Conservation (phyloP, 2,888 invertebrate species). For the Atrina japonica region DNA sequence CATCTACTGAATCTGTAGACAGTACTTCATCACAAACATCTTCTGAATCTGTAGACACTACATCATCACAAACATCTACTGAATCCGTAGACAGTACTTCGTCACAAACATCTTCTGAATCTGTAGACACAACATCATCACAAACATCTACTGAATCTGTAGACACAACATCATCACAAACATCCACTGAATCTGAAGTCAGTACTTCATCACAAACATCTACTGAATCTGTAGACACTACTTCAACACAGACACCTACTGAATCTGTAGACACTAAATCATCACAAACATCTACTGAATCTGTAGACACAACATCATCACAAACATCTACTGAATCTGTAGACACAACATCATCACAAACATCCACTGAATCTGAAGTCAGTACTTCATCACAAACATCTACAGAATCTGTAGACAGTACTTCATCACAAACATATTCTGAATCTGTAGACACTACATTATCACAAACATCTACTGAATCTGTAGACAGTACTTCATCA, state of each 20-base stretch:
- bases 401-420: neutral
- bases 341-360: neutral
- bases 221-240: neutral
- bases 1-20: neutral
- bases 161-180: neutral
- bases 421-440: neutral
- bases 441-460: neutral
- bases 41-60: neutral
- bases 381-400: neutral
- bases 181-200: neutral
- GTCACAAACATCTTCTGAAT: neutral
- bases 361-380: neutral
- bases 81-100: neutral
- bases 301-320: neutral
- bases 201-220: neutral
- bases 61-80: neutral
- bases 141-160: neutral
- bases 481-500: neutral
- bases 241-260: neutral
- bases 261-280: neutral
- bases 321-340: neutral
- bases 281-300: neutral
- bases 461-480: neutral
- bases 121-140: neutral
- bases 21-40: neutral